Percentiles rank a stretch among this genome's conserved stretches.
These are phyloP conservation scores for Rhamnusium bicolor DNA, from an alignment of 2,888 invertebrate genomes.

Conservation along the genomic window DNA sequence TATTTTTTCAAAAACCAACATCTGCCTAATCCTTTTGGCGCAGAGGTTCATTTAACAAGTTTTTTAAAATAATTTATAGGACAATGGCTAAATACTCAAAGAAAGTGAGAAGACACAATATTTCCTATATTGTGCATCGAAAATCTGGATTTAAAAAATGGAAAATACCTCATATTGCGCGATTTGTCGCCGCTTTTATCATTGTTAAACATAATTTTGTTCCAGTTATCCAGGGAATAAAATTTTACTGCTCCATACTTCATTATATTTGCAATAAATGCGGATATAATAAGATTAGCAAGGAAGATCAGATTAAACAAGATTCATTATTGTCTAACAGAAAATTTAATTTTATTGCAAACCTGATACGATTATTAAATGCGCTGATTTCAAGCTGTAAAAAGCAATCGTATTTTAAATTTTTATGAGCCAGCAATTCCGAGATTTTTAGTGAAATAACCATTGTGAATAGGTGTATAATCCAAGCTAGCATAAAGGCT, in stretches of 20 bases:
- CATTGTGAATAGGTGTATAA: constrained; percentile 30
- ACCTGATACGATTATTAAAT: background rate
- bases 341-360: background rate
- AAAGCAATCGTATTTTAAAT: constrained; percentile 3
- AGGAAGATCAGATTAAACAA: background rate
- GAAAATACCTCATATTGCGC: too few relatives aligned
- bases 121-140: too few relatives aligned
- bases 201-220: too few relatives aligned
- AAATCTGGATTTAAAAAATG: too few relatives aligned
- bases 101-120: too few relatives aligned
- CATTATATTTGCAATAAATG: background rate
- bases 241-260: background rate
- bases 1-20: too few relatives aligned
- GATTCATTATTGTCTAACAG: background rate
- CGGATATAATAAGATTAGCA: background rate
- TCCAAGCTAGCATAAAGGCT: constrained; percentile 47
- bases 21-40: too few relatives aligned
- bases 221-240: too few relatives aligned
- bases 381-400: background rate
- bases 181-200: too few relatives aligned
- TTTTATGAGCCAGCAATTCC: constrained; percentile 21
- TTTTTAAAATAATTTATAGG: too few relatives aligned
- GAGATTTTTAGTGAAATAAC: constrained; percentile 24
- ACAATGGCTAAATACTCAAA: too few relatives aligned
- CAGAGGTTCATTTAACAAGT: too few relatives aligned